phyloP scores from a whole-genome alignment of 2,113 vertebrate species.

The Myotis yumanensis region DNA sequence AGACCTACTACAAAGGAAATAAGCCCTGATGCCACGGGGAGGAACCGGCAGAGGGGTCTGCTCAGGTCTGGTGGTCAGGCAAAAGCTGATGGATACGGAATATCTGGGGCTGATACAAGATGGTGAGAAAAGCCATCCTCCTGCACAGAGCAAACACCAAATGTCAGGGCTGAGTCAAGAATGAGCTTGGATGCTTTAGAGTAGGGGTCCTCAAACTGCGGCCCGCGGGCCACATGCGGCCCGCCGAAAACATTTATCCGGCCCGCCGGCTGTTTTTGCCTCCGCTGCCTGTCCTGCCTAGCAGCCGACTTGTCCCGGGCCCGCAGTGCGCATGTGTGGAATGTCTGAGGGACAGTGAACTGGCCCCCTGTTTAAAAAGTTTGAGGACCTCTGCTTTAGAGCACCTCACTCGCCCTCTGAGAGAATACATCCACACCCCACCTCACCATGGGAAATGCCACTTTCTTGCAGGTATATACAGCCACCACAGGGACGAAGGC shows the following conservation, averaged over 20 bases:
- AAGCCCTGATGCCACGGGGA: accelerated
- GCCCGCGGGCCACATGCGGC: no score
- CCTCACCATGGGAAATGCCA: background rate
- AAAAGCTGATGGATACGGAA: no score
- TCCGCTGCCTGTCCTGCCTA: no score
- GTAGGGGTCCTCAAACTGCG: no score
- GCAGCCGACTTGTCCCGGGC: no score
- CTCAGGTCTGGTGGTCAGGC: background rate
- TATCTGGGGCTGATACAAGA: background rate
- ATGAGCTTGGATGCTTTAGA: background rate
- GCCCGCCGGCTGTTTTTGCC: no score
- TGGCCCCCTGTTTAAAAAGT: no score
- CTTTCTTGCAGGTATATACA: accelerated
- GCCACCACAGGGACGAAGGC: background rate
- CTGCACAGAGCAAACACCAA: background rate
- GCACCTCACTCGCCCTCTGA: accelerated
- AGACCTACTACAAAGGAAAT: background rate
- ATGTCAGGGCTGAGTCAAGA: background rate
- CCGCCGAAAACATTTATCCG: no score
- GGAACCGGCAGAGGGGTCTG: accelerated
- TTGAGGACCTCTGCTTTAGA: no score
- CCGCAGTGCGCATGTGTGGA: no score
- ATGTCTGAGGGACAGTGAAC: no score
- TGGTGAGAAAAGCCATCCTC: background rate
- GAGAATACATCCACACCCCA: background rate